Evolutionary conservation across 2,113 vertebrate species (phyloP).

Genomic region (cat (Felis catus)): DNA sequence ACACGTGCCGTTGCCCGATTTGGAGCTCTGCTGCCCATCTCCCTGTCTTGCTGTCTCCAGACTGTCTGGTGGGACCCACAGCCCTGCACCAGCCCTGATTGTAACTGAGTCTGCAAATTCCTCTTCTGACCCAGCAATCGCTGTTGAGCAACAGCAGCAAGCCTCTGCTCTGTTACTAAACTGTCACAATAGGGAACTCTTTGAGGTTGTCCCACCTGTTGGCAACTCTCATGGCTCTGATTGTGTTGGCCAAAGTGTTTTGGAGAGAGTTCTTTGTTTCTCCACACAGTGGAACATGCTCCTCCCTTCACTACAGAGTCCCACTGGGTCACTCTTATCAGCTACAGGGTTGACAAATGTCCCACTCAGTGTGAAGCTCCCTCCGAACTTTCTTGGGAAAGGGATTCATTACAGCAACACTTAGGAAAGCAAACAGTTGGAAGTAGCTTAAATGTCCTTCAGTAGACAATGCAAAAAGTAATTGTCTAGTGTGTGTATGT

Average conservation of each 20-base stretch:
- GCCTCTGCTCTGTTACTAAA: constrained; percentile 14
- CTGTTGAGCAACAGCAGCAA: not conserved
- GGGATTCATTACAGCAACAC: not conserved
- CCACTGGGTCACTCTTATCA: not conserved
- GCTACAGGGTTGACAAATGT: not conserved
- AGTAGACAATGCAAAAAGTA: not conserved
- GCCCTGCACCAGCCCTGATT: not conserved
- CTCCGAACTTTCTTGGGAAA: constrained; percentile 32
- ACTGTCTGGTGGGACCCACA: constrained; percentile 52
- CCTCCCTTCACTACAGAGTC: not conserved
- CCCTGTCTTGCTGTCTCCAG: constrained; percentile 66
- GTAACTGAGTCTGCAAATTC: constrained; percentile 55
- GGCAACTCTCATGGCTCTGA: not conserved
- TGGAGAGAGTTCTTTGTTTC: constrained; percentile 28
- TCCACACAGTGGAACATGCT: not conserved
- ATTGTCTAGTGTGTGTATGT: not conserved
- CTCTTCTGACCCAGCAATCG: constrained; percentile 43
- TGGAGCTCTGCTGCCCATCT: constrained; percentile 56
- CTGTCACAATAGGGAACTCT: not conserved
- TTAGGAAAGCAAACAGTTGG: constrained; percentile 20
- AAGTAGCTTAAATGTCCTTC: not conserved
- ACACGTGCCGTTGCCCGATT: constrained; percentile 63
- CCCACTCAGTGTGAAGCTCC: not conserved
- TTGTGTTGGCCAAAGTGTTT: not conserved
- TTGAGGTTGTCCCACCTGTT: constrained; percentile 7